Conservation (phyloP, 2,797 vertebrate species). For the Lacerta viridis region DNA sequence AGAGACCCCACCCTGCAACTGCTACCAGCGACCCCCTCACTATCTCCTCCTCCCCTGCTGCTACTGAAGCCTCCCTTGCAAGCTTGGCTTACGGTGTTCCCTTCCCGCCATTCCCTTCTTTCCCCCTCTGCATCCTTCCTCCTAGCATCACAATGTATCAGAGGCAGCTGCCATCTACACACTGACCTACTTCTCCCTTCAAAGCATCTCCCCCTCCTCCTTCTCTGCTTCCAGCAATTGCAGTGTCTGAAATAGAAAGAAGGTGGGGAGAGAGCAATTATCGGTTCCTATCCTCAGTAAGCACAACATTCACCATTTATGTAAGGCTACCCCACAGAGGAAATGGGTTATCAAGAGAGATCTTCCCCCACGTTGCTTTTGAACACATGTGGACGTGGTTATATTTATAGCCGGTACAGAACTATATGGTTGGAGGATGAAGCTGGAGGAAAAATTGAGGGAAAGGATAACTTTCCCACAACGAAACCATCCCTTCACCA, state of each 20-base stretch:
- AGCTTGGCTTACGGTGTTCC: neutral
- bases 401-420: neutral
- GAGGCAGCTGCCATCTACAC: slow-evolving; percentile 56
- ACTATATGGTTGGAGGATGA: neutral
- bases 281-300: rapidly evolving
- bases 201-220: slow-evolving; percentile 17
- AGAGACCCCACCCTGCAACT: slow-evolving; percentile 38
- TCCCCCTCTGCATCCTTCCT: neutral
- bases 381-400: neutral
- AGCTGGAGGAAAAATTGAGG: neutral
- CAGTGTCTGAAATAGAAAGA: neutral
- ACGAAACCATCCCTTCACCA: neutral
- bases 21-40: neutral
- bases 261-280: neutral
- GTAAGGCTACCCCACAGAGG: neutral
- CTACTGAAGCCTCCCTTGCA: neutral
- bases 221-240: slow-evolving; percentile 30
- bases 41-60: neutral
- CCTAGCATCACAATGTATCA: slow-evolving; percentile 40
- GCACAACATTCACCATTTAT: neutral
- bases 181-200: slow-evolving; percentile 76
- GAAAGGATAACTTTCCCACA: neutral
- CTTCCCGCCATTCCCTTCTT: neutral
- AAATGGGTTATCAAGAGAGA: neutral
- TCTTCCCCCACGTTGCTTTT: neutral